Evolutionary conservation across 2,797 vertebrate genomes (phyloP).

Genomic region (Cryptoblepharus egeriae): DNA sequence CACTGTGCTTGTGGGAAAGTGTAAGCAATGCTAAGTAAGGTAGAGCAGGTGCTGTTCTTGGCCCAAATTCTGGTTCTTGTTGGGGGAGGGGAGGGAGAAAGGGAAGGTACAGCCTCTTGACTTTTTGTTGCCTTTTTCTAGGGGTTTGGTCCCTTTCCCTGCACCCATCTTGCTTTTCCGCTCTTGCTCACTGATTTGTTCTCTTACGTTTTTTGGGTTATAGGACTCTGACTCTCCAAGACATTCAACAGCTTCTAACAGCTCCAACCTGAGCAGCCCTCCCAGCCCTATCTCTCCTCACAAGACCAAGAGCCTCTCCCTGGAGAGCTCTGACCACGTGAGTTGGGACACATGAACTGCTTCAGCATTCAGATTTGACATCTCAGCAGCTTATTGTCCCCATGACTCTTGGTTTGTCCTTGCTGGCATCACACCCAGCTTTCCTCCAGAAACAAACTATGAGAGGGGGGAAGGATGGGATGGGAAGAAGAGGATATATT

Average conservation of each 20-base stretch:
- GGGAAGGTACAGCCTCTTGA: neutral
- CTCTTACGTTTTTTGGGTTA: slow-evolving; percentile 53
- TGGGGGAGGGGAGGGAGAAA: neutral
- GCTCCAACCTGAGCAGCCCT: slow-evolving; percentile 98
- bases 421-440: slow-evolving; percentile 61
- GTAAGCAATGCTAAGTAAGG: neutral
- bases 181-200: slow-evolving; percentile 23
- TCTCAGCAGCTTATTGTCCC: slow-evolving; percentile 63
- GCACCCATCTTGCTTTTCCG: neutral
- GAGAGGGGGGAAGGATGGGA: slow-evolving; percentile 37
- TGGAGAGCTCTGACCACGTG: slow-evolving; percentile 96
- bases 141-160: neutral
- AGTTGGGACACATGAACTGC: slow-evolving; percentile 95
- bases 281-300: slow-evolving; percentile 94
- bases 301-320: slow-evolving; percentile 95
- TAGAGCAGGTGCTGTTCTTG: neutral
- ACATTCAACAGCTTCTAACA: slow-evolving; percentile 97
- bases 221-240: slow-evolving; percentile 98
- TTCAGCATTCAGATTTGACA: slow-evolving; percentile 61
- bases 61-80: neutral
- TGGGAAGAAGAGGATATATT: slow-evolving; percentile 62
- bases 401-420: slow-evolving; percentile 55
- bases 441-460: slow-evolving; percentile 37
- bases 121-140: too few species aligned
- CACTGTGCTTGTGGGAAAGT: neutral